Evolutionary conservation across 2,113 vertebrate genomes (phyloP), one percentile per base, ranked within the genome.

Genomic region (Rhodinocichla rosea): DNA sequence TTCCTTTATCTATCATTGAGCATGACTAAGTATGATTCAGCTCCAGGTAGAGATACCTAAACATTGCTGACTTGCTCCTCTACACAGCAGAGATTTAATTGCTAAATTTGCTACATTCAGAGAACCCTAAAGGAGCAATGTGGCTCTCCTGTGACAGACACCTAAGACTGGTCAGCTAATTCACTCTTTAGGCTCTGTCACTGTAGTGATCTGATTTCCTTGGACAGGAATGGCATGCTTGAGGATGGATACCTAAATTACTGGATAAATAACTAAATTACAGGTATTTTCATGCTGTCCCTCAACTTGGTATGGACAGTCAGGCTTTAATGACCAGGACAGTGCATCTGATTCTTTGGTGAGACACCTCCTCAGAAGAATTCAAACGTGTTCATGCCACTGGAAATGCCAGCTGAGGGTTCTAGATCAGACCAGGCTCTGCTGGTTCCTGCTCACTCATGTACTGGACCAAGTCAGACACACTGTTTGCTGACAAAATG

Each of bases 391-490:
- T 11, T 70, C 17, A 28, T 3, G 6, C 30, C 56, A 77, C 21
- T 45, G 47, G 20, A 77, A 77, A 77, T 21, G 33, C 16, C 5
- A 2, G 3, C 16, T 30, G 39, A 63, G 33, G 13, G 32, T 11
- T 17, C 37, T 30, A 37, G 32, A 52, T 32, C 8, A 80, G 68
- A 74, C 5, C 32, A 74, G 28, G 28, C 42, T 83, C 59, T 68
- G 53, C 16, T 5, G 1, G 7, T 47, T 68, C 40, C 1, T 4
- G 13, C 32, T 77, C 2, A 0, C 11, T 69, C 4, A 1, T 15
- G 10, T 3, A 1, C 0, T 49, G 27, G 12, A 70, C 13, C 35
- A n/a, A 68, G 11, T 20, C 11, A 37, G 37, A 57, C 2, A 26
- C 10, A 15, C 8, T 13, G 32, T 18, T 28, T 47, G 20, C 27